Evolutionary conservation across 2,888 invertebrate species (phyloP), one percentile per base, ranked within the genome.

Genomic region (Ophion costatus): DNA sequence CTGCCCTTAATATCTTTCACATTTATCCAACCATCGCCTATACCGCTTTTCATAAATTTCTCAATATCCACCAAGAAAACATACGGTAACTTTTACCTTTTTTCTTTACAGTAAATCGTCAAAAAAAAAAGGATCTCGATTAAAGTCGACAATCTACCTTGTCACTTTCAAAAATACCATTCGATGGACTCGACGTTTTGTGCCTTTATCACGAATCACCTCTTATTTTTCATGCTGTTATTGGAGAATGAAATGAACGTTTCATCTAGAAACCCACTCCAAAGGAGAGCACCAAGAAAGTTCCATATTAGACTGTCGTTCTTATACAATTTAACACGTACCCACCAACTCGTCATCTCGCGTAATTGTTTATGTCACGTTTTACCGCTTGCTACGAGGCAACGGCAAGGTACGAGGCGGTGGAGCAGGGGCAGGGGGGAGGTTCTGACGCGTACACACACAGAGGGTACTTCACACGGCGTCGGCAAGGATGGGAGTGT

Each of bases 301-400:
- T 45, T 45, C 45, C 14, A 14, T 45, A 45, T 45, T 17, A 14
- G 11, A 14, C 45, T 14, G 45, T 61, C 51, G 66, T 82, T 79
- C 71, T 82, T 73, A 29, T 61, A 69, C 45, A 85, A 80, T 82
- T 85, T 85, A 74, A 66, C 79, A 67, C 71, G 71, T 76, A 80
- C 74, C 73, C 70, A 67, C 63, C 45, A 67, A 76, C 80, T 77
- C 76, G 67, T 67, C 73, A 80, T 82, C 67, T 77, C 45, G 33
- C 77, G 56, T 85, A 80, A 85, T 85, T 85, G 80, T 82, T 85
- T 82, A 80, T 64, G 82, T 82, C 82, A 80, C 76, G 71, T 82
- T 66, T 71, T 80, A 69, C 33, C 59, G 67, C 59, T 61, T 51
- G 59, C 45, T 22, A 67, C 51, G 29, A 0, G 51, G 22, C 7